A percentile compares a stretch with the other conserved stretches of the same genome.
These are phyloP conservation scores for Panthera tigris DNA, from an alignment of 2,113 vertebrate genomes.

Conservation along the genomic window DNA sequence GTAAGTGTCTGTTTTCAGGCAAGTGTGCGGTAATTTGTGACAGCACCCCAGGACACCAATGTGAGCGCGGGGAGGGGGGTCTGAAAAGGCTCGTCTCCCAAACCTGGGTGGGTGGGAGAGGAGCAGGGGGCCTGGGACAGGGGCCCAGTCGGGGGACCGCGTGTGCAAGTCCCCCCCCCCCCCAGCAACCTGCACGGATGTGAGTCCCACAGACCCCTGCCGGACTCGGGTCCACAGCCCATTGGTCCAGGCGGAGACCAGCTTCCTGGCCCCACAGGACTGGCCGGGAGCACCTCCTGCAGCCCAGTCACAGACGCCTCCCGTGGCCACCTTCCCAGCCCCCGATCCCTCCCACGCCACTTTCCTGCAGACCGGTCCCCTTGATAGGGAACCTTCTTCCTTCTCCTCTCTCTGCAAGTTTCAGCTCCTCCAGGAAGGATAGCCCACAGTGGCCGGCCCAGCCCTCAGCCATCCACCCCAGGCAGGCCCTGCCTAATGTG, in stretches of 20 bases:
- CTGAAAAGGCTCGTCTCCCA: neutral
- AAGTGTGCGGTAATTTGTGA: neutral
- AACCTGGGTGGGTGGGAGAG: too few species aligned
- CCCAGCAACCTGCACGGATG: accelerated
- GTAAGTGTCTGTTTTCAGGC: neutral
- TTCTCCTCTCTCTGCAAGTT: neutral
- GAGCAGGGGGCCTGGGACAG: neutral
- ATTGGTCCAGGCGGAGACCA: accelerated
- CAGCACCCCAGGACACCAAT: neutral
- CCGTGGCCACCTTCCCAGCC: neutral
- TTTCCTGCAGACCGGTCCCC: too few species aligned
- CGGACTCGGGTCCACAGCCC: accelerated
- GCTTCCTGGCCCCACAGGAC: neutral
- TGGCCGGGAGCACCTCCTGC: neutral
- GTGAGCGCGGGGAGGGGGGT: accelerated
- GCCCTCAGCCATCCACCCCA: neutral
- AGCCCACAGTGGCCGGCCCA: accelerated
- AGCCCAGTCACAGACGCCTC: neutral
- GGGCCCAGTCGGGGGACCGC: neutral
- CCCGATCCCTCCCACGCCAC: accelerated
- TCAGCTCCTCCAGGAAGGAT: neutral
- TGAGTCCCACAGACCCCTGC: neutral
- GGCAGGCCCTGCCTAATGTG: neutral
- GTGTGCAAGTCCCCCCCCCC: too few species aligned
- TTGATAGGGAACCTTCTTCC: neutral